Conservation (phyloP, 2,888 invertebrate genomes). For the Ceriagrion tenellum region DNA sequence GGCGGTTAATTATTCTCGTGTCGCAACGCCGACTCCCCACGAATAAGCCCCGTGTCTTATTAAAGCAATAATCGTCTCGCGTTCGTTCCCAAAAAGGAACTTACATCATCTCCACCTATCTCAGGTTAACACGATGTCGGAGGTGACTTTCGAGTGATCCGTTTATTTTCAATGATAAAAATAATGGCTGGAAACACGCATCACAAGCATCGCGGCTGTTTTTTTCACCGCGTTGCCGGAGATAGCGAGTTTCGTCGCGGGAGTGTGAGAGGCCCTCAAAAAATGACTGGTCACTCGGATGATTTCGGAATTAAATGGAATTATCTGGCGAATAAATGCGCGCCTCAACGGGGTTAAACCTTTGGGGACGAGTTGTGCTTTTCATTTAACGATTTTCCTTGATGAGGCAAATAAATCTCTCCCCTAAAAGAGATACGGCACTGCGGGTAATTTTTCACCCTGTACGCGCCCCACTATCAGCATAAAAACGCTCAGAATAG, state of each 20-base stretch:
- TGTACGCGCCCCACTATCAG: neutral
- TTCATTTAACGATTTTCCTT: slow-evolving; percentile 27
- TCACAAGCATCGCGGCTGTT: too few species aligned
- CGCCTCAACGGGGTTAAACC: neutral
- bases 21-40: neutral
- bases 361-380: neutral
- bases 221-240: too few species aligned
- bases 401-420: neutral
- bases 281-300: neutral
- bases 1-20: neutral
- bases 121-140: neutral
- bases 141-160: neutral
- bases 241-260: too few species aligned
- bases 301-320: neutral
- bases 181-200: too few species aligned
- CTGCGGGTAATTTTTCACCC: neutral
- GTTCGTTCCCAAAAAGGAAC: neutral
- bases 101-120: neutral
- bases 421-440: neutral
- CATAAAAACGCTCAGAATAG: neutral
- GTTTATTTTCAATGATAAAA: neutral
- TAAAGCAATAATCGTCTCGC: neutral
- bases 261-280: neutral
- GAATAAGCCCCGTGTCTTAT: neutral
- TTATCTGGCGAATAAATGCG: neutral